These are phyloP conservation scores for Centruroides vittatus DNA, from an alignment of 1,140 invertebrate species.

Conservation along the genomic window DNA sequence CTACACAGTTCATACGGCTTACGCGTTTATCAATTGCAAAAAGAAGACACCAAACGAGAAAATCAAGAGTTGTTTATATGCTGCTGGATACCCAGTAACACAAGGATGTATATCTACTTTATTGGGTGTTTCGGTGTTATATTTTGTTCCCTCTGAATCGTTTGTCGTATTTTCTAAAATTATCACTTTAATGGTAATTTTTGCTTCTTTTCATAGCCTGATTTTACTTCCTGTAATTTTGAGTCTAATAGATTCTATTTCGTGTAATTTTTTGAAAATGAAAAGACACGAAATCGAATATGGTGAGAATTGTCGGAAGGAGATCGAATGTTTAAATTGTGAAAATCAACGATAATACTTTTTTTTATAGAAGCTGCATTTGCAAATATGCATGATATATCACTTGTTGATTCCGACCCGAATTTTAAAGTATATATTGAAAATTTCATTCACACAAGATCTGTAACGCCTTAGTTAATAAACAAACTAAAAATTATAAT, in stretches of 20 bases:
- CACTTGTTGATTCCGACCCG: no score
- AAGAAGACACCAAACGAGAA: constrained; percentile 38
- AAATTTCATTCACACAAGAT: no score
- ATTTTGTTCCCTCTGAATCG: constrained; percentile 84
- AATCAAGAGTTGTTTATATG: constrained; percentile 71
- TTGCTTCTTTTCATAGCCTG: constrained; percentile 82
- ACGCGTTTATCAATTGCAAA: constrained; percentile 78
- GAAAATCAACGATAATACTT: no score
- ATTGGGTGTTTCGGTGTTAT: constrained; percentile 67
- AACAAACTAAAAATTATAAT: no score
- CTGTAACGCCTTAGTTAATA: no score
- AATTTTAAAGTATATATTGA: no score
- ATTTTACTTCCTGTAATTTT: constrained; percentile 80
- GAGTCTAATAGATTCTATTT: constrained; percentile 37
- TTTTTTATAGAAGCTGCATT: no score
- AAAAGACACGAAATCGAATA: no score
- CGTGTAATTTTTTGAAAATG: no score
- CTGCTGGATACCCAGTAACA: constrained; percentile 78
- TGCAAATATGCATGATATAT: no score
- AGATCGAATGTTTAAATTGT: no score
- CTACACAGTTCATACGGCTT: constrained; percentile 92
- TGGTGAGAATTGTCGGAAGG: no score
- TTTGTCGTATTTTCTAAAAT: constrained; percentile 97
- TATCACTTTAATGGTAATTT: constrained; percentile 89
- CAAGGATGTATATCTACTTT: constrained; percentile 88